Evolutionary conservation across 2,797 vertebrate species (phyloP).

Genomic region (Lerista edwardsae): DNA sequence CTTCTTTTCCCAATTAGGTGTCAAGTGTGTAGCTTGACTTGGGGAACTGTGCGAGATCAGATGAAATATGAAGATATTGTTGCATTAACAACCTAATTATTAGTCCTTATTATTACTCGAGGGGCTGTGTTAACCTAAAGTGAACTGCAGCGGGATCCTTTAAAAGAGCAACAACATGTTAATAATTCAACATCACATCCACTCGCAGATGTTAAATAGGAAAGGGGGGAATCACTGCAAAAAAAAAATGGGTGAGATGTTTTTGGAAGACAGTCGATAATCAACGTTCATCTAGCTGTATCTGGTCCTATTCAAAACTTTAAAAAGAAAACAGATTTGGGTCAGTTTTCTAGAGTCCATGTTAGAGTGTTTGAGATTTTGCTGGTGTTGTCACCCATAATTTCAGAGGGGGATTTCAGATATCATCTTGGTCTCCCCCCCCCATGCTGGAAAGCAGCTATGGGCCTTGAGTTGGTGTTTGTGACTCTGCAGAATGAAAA

Average conservation of each 20-base stretch:
- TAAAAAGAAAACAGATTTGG: not conserved
- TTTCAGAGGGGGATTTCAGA: too few species aligned
- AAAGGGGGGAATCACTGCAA: conserved; percentile 16
- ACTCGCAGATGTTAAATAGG: conserved; percentile 25
- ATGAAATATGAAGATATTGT: conserved; percentile 42
- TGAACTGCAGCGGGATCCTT: conserved; percentile 27
- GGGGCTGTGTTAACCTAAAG: conserved; percentile 43
- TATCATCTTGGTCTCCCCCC: too few species aligned
- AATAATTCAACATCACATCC: conserved; percentile 43
- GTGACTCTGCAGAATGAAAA: too few species aligned
- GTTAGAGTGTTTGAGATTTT: too few species aligned
- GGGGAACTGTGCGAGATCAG: conserved; percentile 4
- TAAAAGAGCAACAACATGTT: conserved; percentile 47
- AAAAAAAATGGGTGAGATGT: conserved; percentile 41
- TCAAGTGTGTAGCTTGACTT: conserved; percentile 27
- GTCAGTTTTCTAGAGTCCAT: not conserved
- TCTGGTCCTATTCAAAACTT: not conserved
- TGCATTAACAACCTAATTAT: conserved; percentile 59
- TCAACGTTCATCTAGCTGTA: not conserved
- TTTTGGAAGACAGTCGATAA: conserved; percentile 34
- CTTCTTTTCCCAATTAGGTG: conserved; percentile 46
- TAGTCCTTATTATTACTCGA: conserved; percentile 44
- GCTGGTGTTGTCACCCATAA: too few species aligned
- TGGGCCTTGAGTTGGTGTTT: too few species aligned
- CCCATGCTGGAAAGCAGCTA: too few species aligned